Evolutionary conservation across 2,888 invertebrate genomes (phyloP).

Genomic region (Drosophila neoperkinsi): DNA sequence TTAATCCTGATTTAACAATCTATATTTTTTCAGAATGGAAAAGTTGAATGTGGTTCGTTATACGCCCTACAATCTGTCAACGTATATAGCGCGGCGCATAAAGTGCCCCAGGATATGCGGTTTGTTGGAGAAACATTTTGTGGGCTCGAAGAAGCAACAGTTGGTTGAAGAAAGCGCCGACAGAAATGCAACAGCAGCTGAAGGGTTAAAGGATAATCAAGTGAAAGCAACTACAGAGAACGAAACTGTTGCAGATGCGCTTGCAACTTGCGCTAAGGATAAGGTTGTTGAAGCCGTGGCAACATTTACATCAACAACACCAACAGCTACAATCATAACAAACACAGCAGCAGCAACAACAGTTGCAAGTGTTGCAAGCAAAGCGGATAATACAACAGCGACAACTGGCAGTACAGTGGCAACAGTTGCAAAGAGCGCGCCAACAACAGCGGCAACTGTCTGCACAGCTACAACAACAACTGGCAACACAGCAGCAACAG

Average conservation of each 20-base stretch:
- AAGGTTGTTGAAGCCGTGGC: background rate
- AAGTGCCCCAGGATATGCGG: conserved; percentile 13
- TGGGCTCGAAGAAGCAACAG: background rate
- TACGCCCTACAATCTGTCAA: conserved; percentile 24
- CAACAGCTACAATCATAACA: background rate
- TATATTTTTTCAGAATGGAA: conserved; percentile 7
- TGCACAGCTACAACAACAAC: background rate
- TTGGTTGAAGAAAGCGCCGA: background rate
- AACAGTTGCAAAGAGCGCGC: background rate
- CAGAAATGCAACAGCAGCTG: too few relatives aligned
- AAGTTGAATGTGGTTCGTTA: conserved; percentile 24
- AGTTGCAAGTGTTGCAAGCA: background rate
- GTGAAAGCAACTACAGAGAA: background rate
- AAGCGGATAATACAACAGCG: background rate
- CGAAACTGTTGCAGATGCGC: background rate
- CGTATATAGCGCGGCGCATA: conserved; percentile 20
- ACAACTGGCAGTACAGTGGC: background rate
- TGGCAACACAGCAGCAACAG: background rate
- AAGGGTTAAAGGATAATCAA: background rate
- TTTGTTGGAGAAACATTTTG: conserved; percentile 23
- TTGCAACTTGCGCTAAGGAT: too few relatives aligned
- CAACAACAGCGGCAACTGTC: background rate
- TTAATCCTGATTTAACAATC: background rate
- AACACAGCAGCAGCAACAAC: background rate
- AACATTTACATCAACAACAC: background rate